Evolutionary conservation across 2,113 vertebrate genomes (phyloP), one percentile per base, ranked within the genome.

Genomic region (Misgurnus mizolepis): DNA sequence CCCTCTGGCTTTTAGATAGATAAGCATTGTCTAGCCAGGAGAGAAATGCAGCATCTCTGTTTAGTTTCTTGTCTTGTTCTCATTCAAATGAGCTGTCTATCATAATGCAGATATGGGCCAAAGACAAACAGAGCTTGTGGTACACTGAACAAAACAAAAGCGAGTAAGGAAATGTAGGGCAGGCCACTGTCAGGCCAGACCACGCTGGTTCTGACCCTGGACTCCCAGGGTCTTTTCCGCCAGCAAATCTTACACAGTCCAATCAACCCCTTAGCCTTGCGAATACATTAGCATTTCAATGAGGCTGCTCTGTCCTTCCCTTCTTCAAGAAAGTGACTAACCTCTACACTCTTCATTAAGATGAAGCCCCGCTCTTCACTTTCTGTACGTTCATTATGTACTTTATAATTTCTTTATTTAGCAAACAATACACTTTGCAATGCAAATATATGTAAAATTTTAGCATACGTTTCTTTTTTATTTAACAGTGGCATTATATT

Each of bases 251-350:
- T 77, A 55, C 65, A 75, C 45, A 66, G 62, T 65, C 64, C 76
- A 79, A 79, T 79, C 81, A 83, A 71, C 76, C 62, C 62, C 45
- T 67, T 58, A 67, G 64, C 70, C 55, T 47, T 45, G 45, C 34
- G 76, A 76, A 85, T 85, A 76, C 78, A 76, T 85, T 78, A 69
- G 69, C 78, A 69, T 85, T 74, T 83, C 40, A 83, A 79, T 79
- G 69, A 68, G 76, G 61, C 49, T 50, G 7, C 15, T 78, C 61
- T 62, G 67, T 40, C 61, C 53, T 56, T 55, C 47, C 56, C 64
- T 67, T 70, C 72, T 67, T 67, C 49, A 67, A 67, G 79, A 70
- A 80, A 67, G 74, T 47, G 43, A 60, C 58, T 73, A 65, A 72
- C 61, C 74, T 66, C 74, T 40, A 34, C 47, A 64, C 0, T 22